Evolutionary conservation across 2,888 invertebrate genomes (phyloP).

Genomic region (Celastrina argiolus): DNA sequence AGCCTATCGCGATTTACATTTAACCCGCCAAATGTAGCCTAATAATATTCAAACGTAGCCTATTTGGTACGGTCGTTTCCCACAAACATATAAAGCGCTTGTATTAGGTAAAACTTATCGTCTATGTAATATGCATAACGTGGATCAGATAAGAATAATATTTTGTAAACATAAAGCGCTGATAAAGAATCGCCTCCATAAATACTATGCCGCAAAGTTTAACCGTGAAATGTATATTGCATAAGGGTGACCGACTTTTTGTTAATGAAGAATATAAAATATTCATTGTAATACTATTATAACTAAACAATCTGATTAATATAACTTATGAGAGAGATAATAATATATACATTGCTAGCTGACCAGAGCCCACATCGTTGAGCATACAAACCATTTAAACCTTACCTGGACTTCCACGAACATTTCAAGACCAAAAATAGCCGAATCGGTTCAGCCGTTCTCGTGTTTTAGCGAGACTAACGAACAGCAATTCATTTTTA

Average conservation of each 20-base stretch:
- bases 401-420: too few species aligned
- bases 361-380: too few species aligned
- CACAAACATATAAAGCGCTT: background rate
- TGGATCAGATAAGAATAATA: constrained; percentile 1
- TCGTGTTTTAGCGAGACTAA: too few species aligned
- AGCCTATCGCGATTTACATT: background rate
- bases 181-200: background rate
- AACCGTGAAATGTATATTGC: background rate
- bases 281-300: too few species aligned
- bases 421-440: too few species aligned
- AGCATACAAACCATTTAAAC: too few species aligned
- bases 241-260: background rate
- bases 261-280: too few species aligned
- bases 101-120: background rate
- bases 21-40: background rate
- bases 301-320: too few species aligned
- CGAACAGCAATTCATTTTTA: too few species aligned
- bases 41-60: background rate
- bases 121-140: constrained; percentile 13
- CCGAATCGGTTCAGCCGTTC: too few species aligned
- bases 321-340: too few species aligned
- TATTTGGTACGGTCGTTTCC: constrained; percentile 9
- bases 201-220: background rate
- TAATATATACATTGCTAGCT: too few species aligned
- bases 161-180: constrained; percentile 13